phyloP scores from a whole-genome alignment of 2,113 vertebrate genomes.

The Clarias gariepinus region DNA sequence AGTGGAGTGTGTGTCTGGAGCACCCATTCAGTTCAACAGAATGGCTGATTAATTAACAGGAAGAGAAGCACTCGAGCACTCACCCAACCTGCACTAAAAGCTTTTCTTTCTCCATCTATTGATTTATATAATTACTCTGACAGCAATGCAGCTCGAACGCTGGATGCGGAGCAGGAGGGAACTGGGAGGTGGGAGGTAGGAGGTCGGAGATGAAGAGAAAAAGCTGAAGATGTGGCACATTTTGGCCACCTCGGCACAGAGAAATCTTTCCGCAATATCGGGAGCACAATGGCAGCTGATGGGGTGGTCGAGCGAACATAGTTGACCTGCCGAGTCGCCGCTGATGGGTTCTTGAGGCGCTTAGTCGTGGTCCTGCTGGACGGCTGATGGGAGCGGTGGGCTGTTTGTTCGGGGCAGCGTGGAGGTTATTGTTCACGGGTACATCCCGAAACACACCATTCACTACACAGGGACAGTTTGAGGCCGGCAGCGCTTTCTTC shows the following conservation, averaged over 20 bases:
- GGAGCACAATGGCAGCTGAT: conserved; percentile 39
- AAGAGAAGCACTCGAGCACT: conserved; percentile 63
- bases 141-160: conserved; percentile 42
- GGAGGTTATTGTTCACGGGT: conserved; percentile 37
- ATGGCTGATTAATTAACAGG: conserved; percentile 71
- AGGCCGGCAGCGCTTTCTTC: background rate
- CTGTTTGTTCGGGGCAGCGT: conserved; percentile 39
- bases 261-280: conserved; percentile 21
- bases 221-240: conserved; percentile 11
- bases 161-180: conserved; percentile 35
- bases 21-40: conserved; percentile 60
- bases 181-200: background rate
- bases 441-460: conserved; percentile 38
- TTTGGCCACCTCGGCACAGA: conserved; percentile 2
- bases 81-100: conserved; percentile 68
- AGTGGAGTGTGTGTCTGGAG: conserved; percentile 40
- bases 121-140: conserved; percentile 61
- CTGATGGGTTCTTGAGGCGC: conserved; percentile 37
- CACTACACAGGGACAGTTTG: background rate
- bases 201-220: background rate
- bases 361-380: conserved; percentile 28
- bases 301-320: conserved; percentile 33
- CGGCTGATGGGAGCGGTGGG: conserved; percentile 17
- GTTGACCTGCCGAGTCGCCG: conserved; percentile 35
- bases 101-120: conserved; percentile 60